Percentiles rank a stretch among this genome's conserved stretches.
These are phyloP conservation scores for Ciconia boyciana DNA, from an alignment of 2,113 vertebrate genomes.

Conservation along the genomic window DNA sequence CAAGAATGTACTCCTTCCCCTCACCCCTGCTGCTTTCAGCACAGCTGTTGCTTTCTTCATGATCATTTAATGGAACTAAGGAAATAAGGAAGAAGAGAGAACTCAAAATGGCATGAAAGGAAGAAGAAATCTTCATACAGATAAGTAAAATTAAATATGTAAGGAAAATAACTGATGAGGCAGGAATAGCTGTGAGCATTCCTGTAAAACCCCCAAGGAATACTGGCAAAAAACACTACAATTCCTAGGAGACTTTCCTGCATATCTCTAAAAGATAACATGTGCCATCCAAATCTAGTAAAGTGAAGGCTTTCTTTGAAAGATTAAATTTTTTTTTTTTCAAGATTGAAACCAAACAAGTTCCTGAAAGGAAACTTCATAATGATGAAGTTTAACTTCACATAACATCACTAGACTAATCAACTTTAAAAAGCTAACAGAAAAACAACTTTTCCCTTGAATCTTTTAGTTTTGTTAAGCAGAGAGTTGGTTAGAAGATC, in stretches of 20 bases:
- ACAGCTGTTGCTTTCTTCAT: conserved; percentile 8
- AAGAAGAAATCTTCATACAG: background rate
- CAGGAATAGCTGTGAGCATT: background rate
- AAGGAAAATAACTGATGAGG: conserved; percentile 29
- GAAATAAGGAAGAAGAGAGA: conserved; percentile 28
- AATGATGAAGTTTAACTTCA: background rate
- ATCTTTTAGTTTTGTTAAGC: conserved; percentile 11
- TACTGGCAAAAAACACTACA: background rate
- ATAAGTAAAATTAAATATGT: conserved; percentile 20
- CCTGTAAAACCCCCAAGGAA: background rate
- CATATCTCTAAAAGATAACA: background rate
- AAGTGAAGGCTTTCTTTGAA: conserved; percentile 16
- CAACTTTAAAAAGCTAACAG: background rate
- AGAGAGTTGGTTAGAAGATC: conserved; percentile 49
- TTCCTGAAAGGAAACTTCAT: conserved; percentile 41
- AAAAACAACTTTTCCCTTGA: background rate
- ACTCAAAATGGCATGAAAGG: background rate
- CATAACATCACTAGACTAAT: conserved; percentile 10
- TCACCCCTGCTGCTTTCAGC: background rate
- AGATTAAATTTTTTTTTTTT: background rate
- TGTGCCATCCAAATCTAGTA: background rate
- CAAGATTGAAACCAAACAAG: conserved; percentile 25
- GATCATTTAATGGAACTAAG: conserved; percentile 5
- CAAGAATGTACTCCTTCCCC: background rate
- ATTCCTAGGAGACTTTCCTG: background rate